Conservation (phyloP, 2,888 invertebrate genomes). For the Cheilosia variabilis region DNA sequence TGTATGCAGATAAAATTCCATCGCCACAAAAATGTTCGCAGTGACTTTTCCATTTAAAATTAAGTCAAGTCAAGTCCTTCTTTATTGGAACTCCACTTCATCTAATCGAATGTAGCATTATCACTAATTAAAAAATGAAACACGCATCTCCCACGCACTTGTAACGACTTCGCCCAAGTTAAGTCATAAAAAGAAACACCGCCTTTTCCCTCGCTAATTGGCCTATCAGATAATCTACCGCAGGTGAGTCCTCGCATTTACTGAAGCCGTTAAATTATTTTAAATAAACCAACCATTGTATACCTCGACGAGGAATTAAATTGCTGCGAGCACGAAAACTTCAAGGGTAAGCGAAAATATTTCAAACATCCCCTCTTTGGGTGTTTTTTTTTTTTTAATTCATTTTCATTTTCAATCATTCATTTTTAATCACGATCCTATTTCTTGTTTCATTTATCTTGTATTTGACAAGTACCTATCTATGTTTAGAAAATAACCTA, state of each 20-base stretch:
- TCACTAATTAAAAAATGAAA: neutral
- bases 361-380: conserved; percentile 13
- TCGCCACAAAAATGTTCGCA: too few relatives aligned
- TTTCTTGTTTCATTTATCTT: conserved; percentile 28
- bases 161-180: neutral
- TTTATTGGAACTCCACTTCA: too few relatives aligned
- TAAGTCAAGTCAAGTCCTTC: too few relatives aligned
- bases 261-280: conserved; percentile 68
- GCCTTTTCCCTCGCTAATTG: conserved; percentile 49
- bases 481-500: conserved; percentile 31
- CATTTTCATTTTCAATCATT: too few relatives aligned
- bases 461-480: neutral
- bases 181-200: conserved; percentile 1
- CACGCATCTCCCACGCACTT: neutral
- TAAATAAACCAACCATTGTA: conserved; percentile 32
- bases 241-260: conserved; percentile 51
- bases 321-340: conserved; percentile 2
- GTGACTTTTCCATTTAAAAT: too few relatives aligned
- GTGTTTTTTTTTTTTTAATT: conserved; percentile 42
- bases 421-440: too few relatives aligned
- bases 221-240: conserved; percentile 54
- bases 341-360: conserved; percentile 21
- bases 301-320: conserved; percentile 56
- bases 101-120: neutral
- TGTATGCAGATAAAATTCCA: too few relatives aligned